Evolutionary conservation across 2,888 invertebrate species (phyloP).

Genomic region (Bombylius major): DNA sequence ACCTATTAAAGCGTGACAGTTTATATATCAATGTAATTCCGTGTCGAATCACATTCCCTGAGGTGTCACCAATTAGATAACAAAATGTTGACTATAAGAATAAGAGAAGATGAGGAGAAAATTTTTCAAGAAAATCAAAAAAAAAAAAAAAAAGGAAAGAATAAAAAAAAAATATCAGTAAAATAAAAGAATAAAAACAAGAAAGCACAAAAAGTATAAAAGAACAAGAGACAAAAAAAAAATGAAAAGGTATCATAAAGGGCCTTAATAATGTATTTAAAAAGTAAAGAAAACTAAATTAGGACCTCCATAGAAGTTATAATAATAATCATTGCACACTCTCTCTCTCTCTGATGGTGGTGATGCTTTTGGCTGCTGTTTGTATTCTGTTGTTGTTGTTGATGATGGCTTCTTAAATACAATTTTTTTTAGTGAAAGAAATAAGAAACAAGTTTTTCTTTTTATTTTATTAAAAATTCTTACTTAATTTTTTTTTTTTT

Average conservation of each 20-base stretch:
- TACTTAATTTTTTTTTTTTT: too few species aligned
- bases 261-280: background rate
- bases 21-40: constrained; percentile 7
- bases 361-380: too few species aligned
- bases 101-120: background rate
- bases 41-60: constrained; percentile 10
- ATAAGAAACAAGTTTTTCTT: background rate
- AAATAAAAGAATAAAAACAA: too few species aligned
- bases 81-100: background rate
- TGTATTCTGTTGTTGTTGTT: too few species aligned
- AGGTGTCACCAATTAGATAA: constrained; percentile 33
- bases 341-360: too few species aligned
- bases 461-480: too few species aligned
- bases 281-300: background rate
- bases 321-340: background rate
- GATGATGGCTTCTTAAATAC: too few species aligned
- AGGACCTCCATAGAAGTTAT: constrained; percentile 5
- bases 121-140: background rate
- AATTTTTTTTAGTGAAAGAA: background rate
- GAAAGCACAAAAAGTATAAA: background rate
- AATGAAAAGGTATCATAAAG: background rate
- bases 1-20: constrained; percentile 8
- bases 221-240: background rate
- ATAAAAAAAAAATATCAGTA: too few species aligned
- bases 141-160: too few species aligned